These are phyloP conservation scores for Oostethus manadensis DNA, from an alignment of 2,113 vertebrate genomes.

Conservation along the genomic window DNA sequence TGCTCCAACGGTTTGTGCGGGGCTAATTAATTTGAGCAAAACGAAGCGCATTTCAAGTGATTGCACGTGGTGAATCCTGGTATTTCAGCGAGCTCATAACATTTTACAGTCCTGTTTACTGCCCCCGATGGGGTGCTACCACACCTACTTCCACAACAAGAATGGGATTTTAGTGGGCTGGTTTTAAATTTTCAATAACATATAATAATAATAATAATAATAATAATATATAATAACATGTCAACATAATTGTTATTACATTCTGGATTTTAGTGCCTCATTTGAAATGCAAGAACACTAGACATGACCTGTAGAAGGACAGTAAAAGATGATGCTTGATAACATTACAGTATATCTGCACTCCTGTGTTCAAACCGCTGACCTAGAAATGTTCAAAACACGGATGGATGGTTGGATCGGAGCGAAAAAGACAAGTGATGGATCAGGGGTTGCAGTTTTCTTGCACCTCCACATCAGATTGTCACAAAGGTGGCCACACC, in stretches of 20 bases:
- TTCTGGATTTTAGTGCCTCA: neutral
- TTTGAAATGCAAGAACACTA: neutral
- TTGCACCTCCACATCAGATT: constrained; percentile 7
- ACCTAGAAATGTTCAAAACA: constrained; percentile 13
- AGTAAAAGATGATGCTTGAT: constrained; percentile 10
- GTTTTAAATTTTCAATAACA: neutral
- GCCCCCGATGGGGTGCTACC: neutral
- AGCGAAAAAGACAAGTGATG: constrained; percentile 13
- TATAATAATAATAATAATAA: neutral
- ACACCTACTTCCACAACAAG: neutral
- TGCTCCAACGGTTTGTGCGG: neutral
- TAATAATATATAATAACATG: neutral
- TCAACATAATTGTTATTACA: neutral
- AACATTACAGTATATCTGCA: constrained; percentile 17
- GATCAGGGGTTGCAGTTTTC: constrained; percentile 17
- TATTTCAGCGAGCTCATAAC: neutral
- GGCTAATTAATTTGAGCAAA: neutral
- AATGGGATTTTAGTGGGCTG: neutral
- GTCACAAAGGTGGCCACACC: constrained; percentile 33
- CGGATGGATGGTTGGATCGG: constrained; percentile 4
- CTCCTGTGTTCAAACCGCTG: constrained; percentile 10
- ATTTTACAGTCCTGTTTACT: neutral
- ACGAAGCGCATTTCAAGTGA: neutral
- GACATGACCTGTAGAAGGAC: neutral
- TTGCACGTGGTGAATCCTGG: neutral